Evolutionary conservation across 1,140 invertebrate species (phyloP), one percentile per base, ranked within the genome.

Genomic region (Macrobrachium rosenbergii): DNA sequence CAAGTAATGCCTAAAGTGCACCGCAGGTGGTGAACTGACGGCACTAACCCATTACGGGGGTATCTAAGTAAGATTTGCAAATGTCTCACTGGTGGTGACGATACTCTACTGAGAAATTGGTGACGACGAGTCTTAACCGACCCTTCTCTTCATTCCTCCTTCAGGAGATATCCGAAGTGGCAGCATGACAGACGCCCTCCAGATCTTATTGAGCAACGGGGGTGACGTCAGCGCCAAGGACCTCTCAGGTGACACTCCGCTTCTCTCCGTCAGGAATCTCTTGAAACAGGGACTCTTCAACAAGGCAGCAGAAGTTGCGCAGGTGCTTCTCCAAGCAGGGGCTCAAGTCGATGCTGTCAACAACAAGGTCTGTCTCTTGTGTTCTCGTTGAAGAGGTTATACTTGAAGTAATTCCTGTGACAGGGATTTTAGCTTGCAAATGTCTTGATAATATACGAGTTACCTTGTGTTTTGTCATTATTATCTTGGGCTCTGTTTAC

Each of bases 191-290:
- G 88, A 89, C 7, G 88, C 83, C 37, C 80, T 89, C 43, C 23
- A 64, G n/a, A 78, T 63, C 21, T 89, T 93, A 43, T 83, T 93
- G 37, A 91, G 92, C 60, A 90, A 91, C 69, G 93, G 92, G 59
- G 92, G 92, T 19, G 90, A 92, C 82, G 90, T 91, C 12, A 92
- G 92, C 88, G 91, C 90, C 19, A 79, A 90, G 52, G 93, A 94
- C 89, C 83, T 90, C 16, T 90, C 92, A 37, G 92, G 91, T 11
- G 93, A 93, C 86, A 93, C 93, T 8, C 92, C 93, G 5, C 90
- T 94, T 19, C 92, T 91, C 63, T 89, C 90, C 45, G 88, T 90
- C n/a, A 83, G 91, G 28, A 90, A 90, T 19, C 82, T 92, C 12
- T 87, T 92, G 69, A 90, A 84, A 23, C 88, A 90, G 69, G 91